Percentiles rank a stretch among this genome's conserved stretches.
Evolutionary conservation across 2,888 invertebrate genomes (phyloP).

Genomic region (Catotricha subobsoleta): DNA sequence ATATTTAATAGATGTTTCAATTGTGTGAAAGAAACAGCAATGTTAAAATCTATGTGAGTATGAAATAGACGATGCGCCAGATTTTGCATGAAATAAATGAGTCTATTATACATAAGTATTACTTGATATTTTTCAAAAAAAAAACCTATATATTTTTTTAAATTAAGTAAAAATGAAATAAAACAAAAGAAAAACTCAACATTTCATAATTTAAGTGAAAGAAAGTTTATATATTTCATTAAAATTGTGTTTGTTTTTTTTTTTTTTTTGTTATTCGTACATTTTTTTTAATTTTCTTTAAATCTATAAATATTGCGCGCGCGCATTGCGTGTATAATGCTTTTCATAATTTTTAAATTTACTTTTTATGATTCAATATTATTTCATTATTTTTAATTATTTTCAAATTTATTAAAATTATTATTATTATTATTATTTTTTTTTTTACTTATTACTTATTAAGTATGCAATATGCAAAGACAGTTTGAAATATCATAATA

Average conservation of each 20-base stretch:
- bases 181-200: too few relatives aligned
- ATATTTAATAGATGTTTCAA: too few relatives aligned
- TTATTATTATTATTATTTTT: background rate
- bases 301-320: background rate
- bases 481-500: background rate
- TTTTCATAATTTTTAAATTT: background rate
- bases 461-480: constrained; percentile 1
- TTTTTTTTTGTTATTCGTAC: background rate
- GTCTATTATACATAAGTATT: too few relatives aligned
- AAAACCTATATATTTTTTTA: too few relatives aligned
- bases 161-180: too few relatives aligned
- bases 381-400: background rate
- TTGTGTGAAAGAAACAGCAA: too few relatives aligned
- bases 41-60: too few relatives aligned
- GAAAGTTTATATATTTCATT: background rate
- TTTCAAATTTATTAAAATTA: background rate
- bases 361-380: background rate
- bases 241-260: background rate
- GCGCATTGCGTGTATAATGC: background rate
- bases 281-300: background rate
- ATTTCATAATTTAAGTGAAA: background rate
- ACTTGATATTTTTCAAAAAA: too few relatives aligned
- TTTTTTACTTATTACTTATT: background rate
- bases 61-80: too few relatives aligned
- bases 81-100: too few relatives aligned